Percentiles rank a stretch among this genome's conserved stretches.
Evolutionary conservation across 2,113 vertebrate genomes (phyloP).

Genomic region (Corythaixoides concolor): DNA sequence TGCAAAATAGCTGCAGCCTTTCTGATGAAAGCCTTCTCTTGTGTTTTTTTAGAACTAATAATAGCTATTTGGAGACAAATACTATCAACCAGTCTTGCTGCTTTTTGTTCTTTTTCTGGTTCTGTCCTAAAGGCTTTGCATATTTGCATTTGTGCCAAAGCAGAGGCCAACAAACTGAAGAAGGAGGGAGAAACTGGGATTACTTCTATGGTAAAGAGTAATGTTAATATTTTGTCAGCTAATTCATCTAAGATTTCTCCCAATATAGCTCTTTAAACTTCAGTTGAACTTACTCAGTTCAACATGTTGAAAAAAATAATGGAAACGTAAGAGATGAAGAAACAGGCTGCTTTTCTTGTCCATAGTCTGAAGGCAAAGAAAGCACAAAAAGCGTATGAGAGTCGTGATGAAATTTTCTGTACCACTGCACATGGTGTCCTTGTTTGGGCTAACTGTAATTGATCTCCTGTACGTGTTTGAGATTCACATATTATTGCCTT

Average conservation of each 20-base stretch:
- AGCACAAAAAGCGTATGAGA: background rate
- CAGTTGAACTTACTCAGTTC: background rate
- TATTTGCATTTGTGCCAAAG: background rate
- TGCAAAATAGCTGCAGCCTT: background rate
- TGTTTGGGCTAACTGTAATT: background rate
- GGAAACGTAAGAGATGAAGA: background rate
- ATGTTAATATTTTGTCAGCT: background rate
- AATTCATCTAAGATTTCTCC: background rate
- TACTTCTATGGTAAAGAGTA: background rate
- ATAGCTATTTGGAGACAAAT: background rate
- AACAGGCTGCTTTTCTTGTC: background rate
- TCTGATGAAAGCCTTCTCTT: background rate
- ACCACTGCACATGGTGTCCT: background rate
- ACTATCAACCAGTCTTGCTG: background rate
- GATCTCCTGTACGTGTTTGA: background rate
- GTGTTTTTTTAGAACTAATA: background rate
- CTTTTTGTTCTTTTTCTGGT: background rate
- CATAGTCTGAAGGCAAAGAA: background rate
- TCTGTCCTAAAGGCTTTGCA: background rate
- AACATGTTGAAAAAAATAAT: background rate
- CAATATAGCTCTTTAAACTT: background rate
- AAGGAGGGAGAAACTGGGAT: background rate
- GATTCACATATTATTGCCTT: background rate
- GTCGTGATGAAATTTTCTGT: background rate
- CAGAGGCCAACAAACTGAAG: background rate